These are phyloP conservation scores for Phalacrocorax brasilianus DNA, from an alignment of 2,113 vertebrate genomes.

Conservation along the genomic window DNA sequence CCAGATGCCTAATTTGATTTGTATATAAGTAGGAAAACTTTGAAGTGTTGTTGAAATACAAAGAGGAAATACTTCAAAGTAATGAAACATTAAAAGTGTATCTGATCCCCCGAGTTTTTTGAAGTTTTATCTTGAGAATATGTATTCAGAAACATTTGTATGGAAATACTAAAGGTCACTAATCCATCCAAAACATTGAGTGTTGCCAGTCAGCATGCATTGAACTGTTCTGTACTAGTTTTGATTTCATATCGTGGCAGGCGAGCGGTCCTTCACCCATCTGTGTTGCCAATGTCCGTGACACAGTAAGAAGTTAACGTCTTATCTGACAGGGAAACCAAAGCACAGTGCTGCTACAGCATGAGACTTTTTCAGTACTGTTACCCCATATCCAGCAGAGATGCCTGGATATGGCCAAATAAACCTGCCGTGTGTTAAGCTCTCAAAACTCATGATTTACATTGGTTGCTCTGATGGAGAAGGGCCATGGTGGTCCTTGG, in stretches of 20 bases:
- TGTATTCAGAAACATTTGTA: not conserved
- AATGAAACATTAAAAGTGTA: not conserved
- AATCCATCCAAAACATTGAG: not conserved
- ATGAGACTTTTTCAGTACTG: not conserved
- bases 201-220: not conserved
- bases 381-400: not conserved
- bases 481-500: not conserved
- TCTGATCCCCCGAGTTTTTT: conserved; percentile 18
- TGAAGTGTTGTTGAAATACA: not conserved
- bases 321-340: not conserved
- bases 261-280: accelerated
- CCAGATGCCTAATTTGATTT: not conserved
- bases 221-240: not conserved
- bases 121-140: conserved; percentile 30
- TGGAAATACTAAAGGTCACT: not conserved
- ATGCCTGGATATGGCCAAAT: not conserved
- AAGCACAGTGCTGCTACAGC: not conserved
- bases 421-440: not conserved
- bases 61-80: conserved; percentile 32
- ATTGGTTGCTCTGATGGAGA: accelerated
- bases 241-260: not conserved
- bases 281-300: not conserved
- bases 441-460: not conserved
- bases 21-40: conserved; percentile 12
- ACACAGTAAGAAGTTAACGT: not conserved